Base-by-base conservation (phyloP, 2,888 invertebrate genomes). In the Teinopalpus imperialis region DNA sequence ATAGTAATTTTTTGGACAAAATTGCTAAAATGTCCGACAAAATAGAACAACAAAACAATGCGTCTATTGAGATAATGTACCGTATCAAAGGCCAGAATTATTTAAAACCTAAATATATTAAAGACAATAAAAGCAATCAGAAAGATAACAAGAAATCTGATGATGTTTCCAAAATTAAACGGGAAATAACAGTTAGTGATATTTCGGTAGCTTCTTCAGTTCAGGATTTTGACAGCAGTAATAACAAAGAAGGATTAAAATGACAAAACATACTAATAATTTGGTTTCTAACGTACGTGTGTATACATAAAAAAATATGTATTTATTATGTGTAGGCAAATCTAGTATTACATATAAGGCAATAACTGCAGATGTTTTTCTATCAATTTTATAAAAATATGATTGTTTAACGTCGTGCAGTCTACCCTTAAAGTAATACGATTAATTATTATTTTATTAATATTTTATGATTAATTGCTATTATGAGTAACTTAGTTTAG, bases 21-120 rank as follows among this genome's bases (percentile, higher is more conserved):
- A 81, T 81, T 5, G 61, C 61, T 8, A 62, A 51, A 10, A 40
- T 81, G 26, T 68, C 78, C 0, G 73, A 75, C 31, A 57, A 65
- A 43, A 82, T 81, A 42, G 80, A 82, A 2, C 60, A 57, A 47
- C 72, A 75, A 40, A 81, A 81, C 50, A 76, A 80, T 35, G 69
- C 68, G 0, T 80, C 69, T 31, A 54, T 78, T 48, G 69, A 77
- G 54, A 61, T 74, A 27, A 67, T 74, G 42, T 66, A 63, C 46
- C 54, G 57, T 14, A 35, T 65, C 26, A 50, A 63, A 8, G 63
- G 54, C 1, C 20, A 35, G n/a, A 45, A 40, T 18, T 40, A 40
- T 10, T 13, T 34, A 12, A 40, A 27, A n/a, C 39, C 21, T 21
- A 21, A 13, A n/a, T 16, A 26, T 26, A 6, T 10, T 5, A 9